A percentile compares a stretch with the other conserved stretches of the same genome.
Evolutionary conservation across 2,113 vertebrate species (phyloP).

Genomic region (Macrotis lagotis): DNA sequence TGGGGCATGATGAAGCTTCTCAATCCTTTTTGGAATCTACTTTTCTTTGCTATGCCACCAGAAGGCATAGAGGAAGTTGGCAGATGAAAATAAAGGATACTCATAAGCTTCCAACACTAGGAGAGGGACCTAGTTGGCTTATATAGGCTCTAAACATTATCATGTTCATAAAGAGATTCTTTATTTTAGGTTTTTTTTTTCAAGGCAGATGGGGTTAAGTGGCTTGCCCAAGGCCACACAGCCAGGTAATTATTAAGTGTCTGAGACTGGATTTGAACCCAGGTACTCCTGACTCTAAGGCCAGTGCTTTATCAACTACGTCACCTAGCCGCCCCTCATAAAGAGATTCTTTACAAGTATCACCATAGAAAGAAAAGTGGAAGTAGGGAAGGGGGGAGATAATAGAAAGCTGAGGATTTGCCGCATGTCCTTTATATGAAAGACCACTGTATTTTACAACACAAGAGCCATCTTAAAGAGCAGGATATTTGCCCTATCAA

Average conservation of each 20-base stretch:
- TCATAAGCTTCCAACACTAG: not conserved
- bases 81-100: not conserved
- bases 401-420: not conserved
- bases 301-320: no score
- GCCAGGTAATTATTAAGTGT: no score
- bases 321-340: no score
- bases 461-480: not conserved
- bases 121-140: not conserved
- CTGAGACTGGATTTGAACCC: no score
- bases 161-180: not conserved
- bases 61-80: not conserved
- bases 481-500: not conserved
- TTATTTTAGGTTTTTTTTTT: no score
- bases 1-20: not conserved
- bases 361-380: not conserved
- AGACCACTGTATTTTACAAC: not conserved
- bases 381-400: not conserved
- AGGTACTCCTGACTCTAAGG: no score
- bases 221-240: no score
- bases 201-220: no score
- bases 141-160: not conserved
- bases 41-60: not conserved
- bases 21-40: not conserved
- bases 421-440: not conserved
- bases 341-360: no score